Percentiles rank a stretch among this genome's conserved stretches.
phyloP scores from a whole-genome alignment of 2,113 vertebrate genomes.

The Apteryx mantelli region DNA sequence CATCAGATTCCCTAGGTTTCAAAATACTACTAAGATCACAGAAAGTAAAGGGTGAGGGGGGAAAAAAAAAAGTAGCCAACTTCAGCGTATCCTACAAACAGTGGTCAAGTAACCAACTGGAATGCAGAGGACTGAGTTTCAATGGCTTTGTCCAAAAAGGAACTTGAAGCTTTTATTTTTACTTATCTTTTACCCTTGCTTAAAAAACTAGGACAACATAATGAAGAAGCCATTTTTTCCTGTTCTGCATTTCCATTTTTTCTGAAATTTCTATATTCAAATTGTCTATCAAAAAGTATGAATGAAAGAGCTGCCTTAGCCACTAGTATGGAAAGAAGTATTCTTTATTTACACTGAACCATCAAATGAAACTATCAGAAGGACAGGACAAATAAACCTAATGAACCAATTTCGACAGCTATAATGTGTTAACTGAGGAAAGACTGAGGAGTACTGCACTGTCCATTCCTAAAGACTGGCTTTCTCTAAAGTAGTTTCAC shows the following conservation, averaged over 20 bases:
- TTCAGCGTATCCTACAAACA: background rate
- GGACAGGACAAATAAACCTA: background rate
- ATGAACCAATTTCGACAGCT: background rate
- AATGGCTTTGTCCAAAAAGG: background rate
- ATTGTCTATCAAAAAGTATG: background rate
- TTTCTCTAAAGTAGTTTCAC: background rate
- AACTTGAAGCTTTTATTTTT: background rate
- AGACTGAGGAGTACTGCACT: background rate
- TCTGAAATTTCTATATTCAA: background rate
- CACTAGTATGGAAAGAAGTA: background rate
- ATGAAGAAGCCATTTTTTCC: background rate
- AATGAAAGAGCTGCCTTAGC: background rate
- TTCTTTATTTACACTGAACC: background rate
- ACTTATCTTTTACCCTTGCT: background rate
- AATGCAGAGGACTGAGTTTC: fast-evolving
- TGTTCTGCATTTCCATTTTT: background rate
- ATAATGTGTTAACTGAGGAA: background rate
- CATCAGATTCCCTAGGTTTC: background rate
- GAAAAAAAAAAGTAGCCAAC: background rate
- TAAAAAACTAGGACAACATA: background rate
- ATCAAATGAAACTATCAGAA: background rate
- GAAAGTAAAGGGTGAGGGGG: background rate
- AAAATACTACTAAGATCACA: background rate
- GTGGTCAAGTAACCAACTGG: background rate
- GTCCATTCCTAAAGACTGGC: background rate